phyloP scores from a whole-genome alignment of 2,113 vertebrate species.

The Oryctolagus cuniculus region mOryCun1.1 NC_091452.1:31484001-31484500 shows the following conservation, averaged over 20 bases:
- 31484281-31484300: neutral
- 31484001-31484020: no score
- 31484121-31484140: no score
- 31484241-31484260: neutral
- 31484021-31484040: no score
- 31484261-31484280: neutral
- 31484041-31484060: neutral
- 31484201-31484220: no score
- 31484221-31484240: neutral
- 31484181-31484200: neutral
- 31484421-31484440: neutral
- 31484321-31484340: neutral
- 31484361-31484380: neutral
- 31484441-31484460: slow-evolving; percentile 18
- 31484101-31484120: no score
- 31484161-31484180: neutral
- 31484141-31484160: neutral
- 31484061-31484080: neutral
- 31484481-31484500: slow-evolving; percentile 56
- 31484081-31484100: neutral
- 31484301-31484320: neutral
- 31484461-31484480: slow-evolving; percentile 68
- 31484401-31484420: neutral
- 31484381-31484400: neutral
- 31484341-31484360: neutral